Percentiles rank a stretch among this genome's conserved stretches.
Conservation (phyloP, 1,140 invertebrate species). For the Dolichoris vasculosae region DNA sequence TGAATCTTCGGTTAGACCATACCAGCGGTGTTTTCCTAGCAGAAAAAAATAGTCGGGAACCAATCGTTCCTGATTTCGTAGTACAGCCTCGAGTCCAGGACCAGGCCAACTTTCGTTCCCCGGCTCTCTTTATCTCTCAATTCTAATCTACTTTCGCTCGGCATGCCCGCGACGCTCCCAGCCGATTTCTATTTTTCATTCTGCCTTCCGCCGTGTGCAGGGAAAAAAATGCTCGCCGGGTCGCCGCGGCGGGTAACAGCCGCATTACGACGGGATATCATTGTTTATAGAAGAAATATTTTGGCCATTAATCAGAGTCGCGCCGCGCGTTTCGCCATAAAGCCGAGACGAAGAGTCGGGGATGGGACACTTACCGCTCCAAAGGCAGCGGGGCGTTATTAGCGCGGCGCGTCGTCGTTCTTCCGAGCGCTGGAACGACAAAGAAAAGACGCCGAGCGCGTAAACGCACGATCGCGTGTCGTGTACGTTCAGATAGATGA, state of each 20-base stretch:
- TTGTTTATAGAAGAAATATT: slow-evolving; percentile 73
- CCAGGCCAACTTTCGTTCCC: slow-evolving; percentile 24
- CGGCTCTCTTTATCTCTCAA: slow-evolving; percentile 58
- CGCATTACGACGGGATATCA: slow-evolving; percentile 50
- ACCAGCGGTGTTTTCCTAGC: neutral
- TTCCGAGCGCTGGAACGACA: neutral
- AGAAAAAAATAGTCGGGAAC: neutral
- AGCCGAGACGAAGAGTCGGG: neutral
- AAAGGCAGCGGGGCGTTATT: slow-evolving; percentile 42
- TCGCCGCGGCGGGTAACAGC: slow-evolving; percentile 54
- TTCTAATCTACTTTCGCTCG: slow-evolving; percentile 60
- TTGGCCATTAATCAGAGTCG: slow-evolving; percentile 70
- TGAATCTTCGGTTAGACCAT: slow-evolving; percentile 24
- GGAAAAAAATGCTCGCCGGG: slow-evolving; percentile 56
- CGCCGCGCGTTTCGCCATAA: slow-evolving; percentile 48
- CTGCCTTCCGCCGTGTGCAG: neutral
- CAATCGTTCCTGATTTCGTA: slow-evolving; percentile 26
- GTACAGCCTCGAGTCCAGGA: neutral
- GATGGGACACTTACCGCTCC: slow-evolving; percentile 55
- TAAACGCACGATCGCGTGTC: neutral
- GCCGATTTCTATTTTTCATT: slow-evolving; percentile 61
- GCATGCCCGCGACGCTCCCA: slow-evolving; percentile 37
- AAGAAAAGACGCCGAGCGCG: neutral
- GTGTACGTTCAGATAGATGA: neutral
- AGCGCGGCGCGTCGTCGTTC: neutral